Conservation (phyloP, 2,888 invertebrate genomes). For the Campaea margaritaria region DNA sequence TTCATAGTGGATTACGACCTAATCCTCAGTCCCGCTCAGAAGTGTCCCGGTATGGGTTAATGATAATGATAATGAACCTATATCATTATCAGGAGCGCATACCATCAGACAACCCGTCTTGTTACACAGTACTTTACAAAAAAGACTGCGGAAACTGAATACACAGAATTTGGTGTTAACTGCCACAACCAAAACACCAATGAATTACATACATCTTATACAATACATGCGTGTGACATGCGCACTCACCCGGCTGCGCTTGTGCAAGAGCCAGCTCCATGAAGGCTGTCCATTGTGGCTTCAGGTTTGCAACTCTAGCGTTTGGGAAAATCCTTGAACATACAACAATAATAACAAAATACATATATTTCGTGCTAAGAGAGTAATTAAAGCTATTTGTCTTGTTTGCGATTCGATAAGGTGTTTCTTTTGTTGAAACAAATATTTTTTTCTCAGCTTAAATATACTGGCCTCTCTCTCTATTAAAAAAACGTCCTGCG, state of each 20-base stretch:
- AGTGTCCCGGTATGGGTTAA: too few relatives aligned
- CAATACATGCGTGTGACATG: conserved; percentile 31
- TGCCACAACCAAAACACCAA: too few relatives aligned
- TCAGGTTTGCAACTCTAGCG: conserved; percentile 31
- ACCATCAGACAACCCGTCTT: too few relatives aligned
- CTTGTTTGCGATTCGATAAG: conserved; percentile 28
- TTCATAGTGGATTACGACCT: too few relatives aligned
- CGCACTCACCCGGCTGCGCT: conserved; percentile 33
- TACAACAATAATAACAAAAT: conserved; percentile 31
- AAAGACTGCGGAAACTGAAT: too few relatives aligned
- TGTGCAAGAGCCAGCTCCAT: conserved; percentile 52
- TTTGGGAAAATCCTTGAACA: conserved; percentile 45
- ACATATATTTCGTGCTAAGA: conserved; percentile 40
- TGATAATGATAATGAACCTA: too few relatives aligned
- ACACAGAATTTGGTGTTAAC: too few relatives aligned
- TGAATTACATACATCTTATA: not conserved
- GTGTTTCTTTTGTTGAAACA: conserved; percentile 21
- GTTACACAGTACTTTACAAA: too few relatives aligned
- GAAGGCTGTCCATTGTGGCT: conserved; percentile 62
- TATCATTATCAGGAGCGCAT: too few relatives aligned
- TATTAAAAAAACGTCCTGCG: too few relatives aligned
- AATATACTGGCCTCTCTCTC: not conserved
- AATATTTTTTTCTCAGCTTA: not conserved
- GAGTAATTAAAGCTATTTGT: conserved; percentile 29
- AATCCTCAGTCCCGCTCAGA: too few relatives aligned